A percentile compares a stretch with the other conserved stretches of the same genome.
Evolutionary conservation across 2,113 vertebrate species (phyloP).

Genomic region (Chamaetylas fuelleborni): DNA sequence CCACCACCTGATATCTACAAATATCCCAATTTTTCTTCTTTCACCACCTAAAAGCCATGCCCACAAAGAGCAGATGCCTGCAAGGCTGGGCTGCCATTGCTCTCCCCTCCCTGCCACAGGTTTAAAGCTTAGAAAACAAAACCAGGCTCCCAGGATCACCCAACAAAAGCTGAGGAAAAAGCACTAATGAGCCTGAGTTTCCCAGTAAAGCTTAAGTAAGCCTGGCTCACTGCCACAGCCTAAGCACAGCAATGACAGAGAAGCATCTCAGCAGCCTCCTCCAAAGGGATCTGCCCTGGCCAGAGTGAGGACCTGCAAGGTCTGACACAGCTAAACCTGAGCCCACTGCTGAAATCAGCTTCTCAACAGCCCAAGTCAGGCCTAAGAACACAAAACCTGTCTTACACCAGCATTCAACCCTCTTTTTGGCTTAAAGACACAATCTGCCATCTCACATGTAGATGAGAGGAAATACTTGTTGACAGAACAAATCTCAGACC

Average conservation of each 20-base stretch:
- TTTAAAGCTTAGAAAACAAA: background rate
- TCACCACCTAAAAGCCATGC: background rate
- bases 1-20: background rate
- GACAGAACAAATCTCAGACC: background rate
- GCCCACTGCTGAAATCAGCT: background rate
- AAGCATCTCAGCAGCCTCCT: background rate
- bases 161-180: background rate
- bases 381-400: background rate
- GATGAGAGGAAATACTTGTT: background rate
- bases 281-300: background rate
- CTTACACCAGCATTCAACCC: background rate
- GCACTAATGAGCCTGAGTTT: background rate
- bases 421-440: background rate
- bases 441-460: background rate
- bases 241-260: background rate
- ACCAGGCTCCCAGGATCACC: background rate
- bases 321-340: background rate
- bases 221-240: background rate
- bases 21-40: background rate
- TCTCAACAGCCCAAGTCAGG: background rate
- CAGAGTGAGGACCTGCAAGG: background rate
- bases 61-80: background rate
- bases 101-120: background rate
- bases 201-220: background rate
- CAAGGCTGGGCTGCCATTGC: background rate